phyloP scores from a whole-genome alignment of 2,888 invertebrate genomes.

The Elysia crispata region DNA sequence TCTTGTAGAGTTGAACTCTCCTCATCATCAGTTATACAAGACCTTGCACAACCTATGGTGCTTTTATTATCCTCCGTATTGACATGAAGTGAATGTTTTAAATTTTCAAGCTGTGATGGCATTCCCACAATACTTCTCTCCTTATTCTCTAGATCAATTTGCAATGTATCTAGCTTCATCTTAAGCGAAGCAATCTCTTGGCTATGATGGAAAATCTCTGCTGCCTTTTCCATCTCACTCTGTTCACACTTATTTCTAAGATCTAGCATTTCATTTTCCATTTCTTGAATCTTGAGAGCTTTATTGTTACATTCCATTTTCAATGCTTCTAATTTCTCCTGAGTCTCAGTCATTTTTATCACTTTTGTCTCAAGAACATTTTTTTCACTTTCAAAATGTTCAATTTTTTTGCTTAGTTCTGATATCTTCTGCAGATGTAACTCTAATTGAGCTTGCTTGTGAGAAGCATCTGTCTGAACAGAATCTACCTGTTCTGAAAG shows the following conservation, averaged over 20 bases:
- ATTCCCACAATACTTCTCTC: constrained; percentile 35
- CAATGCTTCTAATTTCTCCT: too few species aligned
- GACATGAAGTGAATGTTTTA: not conserved
- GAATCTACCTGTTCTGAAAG: constrained; percentile 10
- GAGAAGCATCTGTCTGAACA: not conserved
- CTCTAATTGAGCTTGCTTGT: not conserved
- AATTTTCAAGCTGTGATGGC: constrained; percentile 1
- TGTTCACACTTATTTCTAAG: too few species aligned
- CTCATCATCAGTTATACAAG: constrained; percentile 22
- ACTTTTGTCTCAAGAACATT: too few species aligned
- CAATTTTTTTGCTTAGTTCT: too few species aligned
- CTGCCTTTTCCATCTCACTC: not conserved
- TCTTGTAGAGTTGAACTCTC: constrained; percentile 25
- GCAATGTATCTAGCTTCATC: constrained; percentile 38
- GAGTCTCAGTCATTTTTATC: too few species aligned
- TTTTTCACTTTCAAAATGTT: too few species aligned
- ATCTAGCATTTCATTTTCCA: too few species aligned
- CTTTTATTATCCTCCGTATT: constrained; percentile 23
- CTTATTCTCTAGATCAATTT: constrained; percentile 37
- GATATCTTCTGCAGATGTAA: not conserved
- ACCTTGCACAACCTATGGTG: constrained; percentile 5
- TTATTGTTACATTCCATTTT: too few species aligned
- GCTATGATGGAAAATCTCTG: not conserved
- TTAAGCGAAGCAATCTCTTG: constrained; percentile 2
- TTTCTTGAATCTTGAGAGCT: too few species aligned